These are phyloP conservation scores for Dufourea novaeangliae DNA, from an alignment of 1,140 invertebrate genomes.

Conservation along the genomic window DNA sequence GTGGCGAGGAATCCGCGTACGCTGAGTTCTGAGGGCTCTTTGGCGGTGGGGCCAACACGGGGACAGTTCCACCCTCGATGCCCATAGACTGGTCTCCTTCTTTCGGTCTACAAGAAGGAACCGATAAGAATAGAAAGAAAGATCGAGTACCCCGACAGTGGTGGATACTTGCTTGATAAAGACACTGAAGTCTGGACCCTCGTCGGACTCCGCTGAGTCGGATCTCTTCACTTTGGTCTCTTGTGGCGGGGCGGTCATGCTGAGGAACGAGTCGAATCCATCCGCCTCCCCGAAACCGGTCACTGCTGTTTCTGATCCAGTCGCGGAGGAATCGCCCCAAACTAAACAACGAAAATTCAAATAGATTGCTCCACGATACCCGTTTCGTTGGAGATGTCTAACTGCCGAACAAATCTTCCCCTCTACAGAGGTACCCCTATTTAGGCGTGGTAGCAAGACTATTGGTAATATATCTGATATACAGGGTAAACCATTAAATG, in stretches of 20 bases:
- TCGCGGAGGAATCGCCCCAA: constrained; percentile 83
- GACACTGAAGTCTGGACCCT: constrained; percentile 89
- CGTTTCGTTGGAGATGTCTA: no score
- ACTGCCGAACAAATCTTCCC: no score
- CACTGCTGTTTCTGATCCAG: constrained; percentile 75
- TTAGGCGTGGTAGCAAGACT: no score
- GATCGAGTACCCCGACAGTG: neutral
- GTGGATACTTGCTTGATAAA: constrained; percentile 86
- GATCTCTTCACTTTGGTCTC: constrained; percentile 83
- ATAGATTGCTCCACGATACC: no score
- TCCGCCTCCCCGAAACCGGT: constrained; percentile 87
- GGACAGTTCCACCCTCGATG: constrained; percentile 82
- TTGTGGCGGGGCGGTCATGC: constrained; percentile 88
- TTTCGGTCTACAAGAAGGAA: constrained; percentile 82
- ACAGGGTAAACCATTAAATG: no score
- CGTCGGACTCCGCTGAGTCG: constrained; percentile 89
- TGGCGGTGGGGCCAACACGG: constrained; percentile 89
- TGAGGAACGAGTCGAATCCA: constrained; percentile 91
- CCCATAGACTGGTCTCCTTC: constrained; percentile 75
- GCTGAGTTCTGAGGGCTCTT: constrained; percentile 82
- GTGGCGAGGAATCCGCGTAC: constrained; percentile 81
- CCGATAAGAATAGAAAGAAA: constrained; percentile 1
- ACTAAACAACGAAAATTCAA: constrained; percentile 75
- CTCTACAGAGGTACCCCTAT: no score
- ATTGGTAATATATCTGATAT: neutral